Evolutionary conservation across 2,888 invertebrate species (phyloP).

Genomic region (Camptogramma bilineatum): DNA sequence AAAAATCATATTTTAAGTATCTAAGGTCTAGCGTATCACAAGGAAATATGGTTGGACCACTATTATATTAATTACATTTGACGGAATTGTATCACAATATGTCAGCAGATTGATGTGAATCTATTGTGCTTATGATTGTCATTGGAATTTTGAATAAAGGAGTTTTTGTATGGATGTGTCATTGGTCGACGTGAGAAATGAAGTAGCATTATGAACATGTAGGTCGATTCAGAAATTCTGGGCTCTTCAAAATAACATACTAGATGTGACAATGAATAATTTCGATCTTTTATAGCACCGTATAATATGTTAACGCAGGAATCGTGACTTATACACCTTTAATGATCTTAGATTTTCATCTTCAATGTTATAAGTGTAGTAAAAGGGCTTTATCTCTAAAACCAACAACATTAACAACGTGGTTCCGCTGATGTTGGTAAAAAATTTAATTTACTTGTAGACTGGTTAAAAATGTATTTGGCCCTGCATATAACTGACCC

Average conservation of each 20-base stretch:
- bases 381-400: no score
- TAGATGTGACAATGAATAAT: background rate
- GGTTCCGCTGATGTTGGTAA: no score
- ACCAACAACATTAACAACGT: no score
- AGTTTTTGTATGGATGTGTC: conserved; percentile 36
- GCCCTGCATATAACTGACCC: no score
- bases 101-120: conserved; percentile 65
- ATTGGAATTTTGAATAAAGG: conserved; percentile 40
- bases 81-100: conserved; percentile 79
- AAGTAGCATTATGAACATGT: conserved; percentile 28
- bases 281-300: background rate
- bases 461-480: no score
- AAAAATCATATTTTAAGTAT: background rate
- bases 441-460: no score
- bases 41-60: conserved; percentile 67
- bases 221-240: conserved; percentile 11
- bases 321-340: no score
- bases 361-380: no score
- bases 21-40: conserved; percentile 62
- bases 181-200: conserved; percentile 41
- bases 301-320: background rate
- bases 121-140: conserved; percentile 46
- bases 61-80: conserved; percentile 76
- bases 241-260: background rate
- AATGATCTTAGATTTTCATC: no score